Base-by-base conservation (phyloP, 2,113 vertebrate genomes). In the Paedocypris sp. region DNA sequence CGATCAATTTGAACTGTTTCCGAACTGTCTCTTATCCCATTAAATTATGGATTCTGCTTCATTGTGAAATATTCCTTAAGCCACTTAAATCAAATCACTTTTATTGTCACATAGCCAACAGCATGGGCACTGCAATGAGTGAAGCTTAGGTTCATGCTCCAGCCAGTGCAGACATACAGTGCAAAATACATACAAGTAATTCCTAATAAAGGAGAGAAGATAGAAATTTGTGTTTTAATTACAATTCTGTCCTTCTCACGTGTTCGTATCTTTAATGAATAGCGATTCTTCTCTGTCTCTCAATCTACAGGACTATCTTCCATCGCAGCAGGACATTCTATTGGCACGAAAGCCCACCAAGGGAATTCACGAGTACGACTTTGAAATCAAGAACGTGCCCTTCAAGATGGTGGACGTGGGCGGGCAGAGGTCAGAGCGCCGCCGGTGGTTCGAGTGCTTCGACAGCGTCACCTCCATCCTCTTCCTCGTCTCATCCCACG, bases 331-430 rank as follows among this genome's bases (percentile, higher is more conserved):
- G 79, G 90, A 91, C 10, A 92, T 92, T 35, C 77, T 92, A 41
- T 80, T 92, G 70, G 90, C 90, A 50, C 81, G 90, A 35, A 86
- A 82, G 46, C 90, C 90, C 52, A 92, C 90, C 15, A 92, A 91
- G 71, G 90, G 90, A 49, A 91, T 92, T 19, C 88, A 91, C 0
- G 90, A 92, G 75, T 91, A 92, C 28, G 80, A 89, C 82, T 92
- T 92, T 12, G 88, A 92, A 38, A 92, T 92, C 50, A 92, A 89
- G 51, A 92, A 90, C 13, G 90, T 92, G 52, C 90, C 90, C 51
- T 92, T 92, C 75, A 92, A 91, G 64, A 91, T 92, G 90, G 90
- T 92, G 9, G 90, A 92, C 1, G 90, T 92, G n/a, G 90, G 90
- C 0, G 90, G 90, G 0, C 90, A 92, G 23, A 66, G 90, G 39